These are phyloP conservation scores for Brenthis ino DNA, from an alignment of 2,888 invertebrate genomes.

Conservation along the genomic window DNA sequence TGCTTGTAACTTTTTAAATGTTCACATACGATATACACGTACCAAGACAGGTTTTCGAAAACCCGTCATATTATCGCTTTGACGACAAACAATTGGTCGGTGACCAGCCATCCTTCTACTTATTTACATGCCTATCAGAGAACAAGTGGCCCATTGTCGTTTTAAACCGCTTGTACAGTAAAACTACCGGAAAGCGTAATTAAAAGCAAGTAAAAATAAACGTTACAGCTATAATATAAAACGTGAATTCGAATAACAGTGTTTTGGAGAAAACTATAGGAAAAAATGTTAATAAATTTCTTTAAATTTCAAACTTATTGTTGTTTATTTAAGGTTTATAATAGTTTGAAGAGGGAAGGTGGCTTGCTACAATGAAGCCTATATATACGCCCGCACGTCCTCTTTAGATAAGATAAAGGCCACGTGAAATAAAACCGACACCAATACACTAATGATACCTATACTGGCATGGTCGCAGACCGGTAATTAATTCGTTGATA, in stretches of 20 bases:
- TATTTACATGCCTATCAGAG: conserved; percentile 79
- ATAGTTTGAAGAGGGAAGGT: conserved; percentile 40
- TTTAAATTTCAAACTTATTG: conserved; percentile 40
- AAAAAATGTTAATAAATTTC: conserved; percentile 45
- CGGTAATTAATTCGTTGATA: conserved; percentile 69
- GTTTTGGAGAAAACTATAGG: conserved; percentile 53
- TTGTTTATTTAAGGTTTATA: conserved; percentile 40
- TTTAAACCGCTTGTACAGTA: conserved; percentile 61
- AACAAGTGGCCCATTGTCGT: conserved; percentile 76
- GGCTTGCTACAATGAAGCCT: conserved; percentile 67
- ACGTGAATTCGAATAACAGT: conserved; percentile 38
- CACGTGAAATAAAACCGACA: conserved; percentile 74
- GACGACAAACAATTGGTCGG: conserved; percentile 60
- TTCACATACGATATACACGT: conserved; percentile 30
- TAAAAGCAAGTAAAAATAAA: conserved; percentile 45
- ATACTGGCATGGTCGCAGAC: conserved; percentile 58
- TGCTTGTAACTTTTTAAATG: conserved; percentile 14
- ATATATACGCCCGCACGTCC: conserved; percentile 78
- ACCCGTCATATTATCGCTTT: conserved; percentile 54
- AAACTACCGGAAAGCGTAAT: conserved; percentile 71
- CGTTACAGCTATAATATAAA: conserved; percentile 40
- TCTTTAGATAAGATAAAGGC: conserved; percentile 81
- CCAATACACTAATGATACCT: conserved; percentile 75
- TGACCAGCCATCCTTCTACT: conserved; percentile 76
- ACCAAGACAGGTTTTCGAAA: conserved; percentile 42